Percentiles rank a stretch among this genome's conserved stretches.
phyloP scores from a whole-genome alignment of 2,888 invertebrate genomes.

The Myopa tessellatipennis region DNA sequence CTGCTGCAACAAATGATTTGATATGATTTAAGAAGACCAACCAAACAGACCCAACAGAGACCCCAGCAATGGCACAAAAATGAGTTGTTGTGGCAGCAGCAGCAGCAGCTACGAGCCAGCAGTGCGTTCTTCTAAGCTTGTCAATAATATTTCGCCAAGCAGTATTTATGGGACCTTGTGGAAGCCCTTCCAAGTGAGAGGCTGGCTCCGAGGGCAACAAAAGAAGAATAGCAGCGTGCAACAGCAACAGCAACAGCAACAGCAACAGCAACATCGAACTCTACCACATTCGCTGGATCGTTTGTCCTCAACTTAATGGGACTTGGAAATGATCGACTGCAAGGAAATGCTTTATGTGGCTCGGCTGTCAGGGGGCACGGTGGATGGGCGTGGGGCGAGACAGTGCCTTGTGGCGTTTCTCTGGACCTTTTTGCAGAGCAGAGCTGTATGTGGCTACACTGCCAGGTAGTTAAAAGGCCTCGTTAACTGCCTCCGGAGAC shows the following conservation, averaged over 20 bases:
- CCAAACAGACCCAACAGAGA: background rate
- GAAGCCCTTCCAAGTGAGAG: background rate
- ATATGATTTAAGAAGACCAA: constrained; percentile 25
- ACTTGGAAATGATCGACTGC: background rate
- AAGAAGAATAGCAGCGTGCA: background rate
- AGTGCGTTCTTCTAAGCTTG: background rate
- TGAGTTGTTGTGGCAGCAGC: background rate
- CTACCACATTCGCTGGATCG: background rate
- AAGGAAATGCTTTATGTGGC: background rate
- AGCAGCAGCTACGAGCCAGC: background rate
- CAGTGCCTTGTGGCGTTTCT: too few relatives aligned
- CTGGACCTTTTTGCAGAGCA: too few relatives aligned
- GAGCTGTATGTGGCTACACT: too few relatives aligned
- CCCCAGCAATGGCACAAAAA: background rate
- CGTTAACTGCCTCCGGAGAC: too few relatives aligned
- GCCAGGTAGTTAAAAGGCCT: too few relatives aligned
- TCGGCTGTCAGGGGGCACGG: background rate
- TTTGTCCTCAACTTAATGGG: background rate
- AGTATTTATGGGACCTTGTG: background rate
- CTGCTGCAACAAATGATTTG: constrained; percentile 27
- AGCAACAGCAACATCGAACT: background rate
- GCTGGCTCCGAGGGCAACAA: background rate
- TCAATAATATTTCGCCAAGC: background rate
- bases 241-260: background rate
- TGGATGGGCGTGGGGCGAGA: too few relatives aligned